Conservation (phyloP, 2,888 invertebrate genomes). For the Drosophila maculinotata region DNA sequence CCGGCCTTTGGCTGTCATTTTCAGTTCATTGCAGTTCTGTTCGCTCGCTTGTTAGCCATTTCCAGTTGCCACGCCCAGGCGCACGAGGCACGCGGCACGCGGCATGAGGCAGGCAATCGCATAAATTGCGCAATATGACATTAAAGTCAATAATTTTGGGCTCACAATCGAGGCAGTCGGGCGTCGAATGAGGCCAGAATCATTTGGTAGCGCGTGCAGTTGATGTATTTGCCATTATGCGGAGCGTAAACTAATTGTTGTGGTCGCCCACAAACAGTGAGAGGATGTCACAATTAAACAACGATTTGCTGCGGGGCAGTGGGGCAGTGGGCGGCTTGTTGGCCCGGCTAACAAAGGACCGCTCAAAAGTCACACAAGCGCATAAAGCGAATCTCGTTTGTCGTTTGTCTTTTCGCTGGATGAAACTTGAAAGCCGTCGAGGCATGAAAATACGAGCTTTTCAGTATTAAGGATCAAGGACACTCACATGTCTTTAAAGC, state of each 20-base stretch:
- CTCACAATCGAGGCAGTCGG: slow-evolving; percentile 8
- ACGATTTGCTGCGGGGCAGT: slow-evolving; percentile 33
- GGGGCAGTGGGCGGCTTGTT: neutral
- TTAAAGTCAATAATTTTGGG: slow-evolving; percentile 71
- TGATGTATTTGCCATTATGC: slow-evolving; percentile 69
- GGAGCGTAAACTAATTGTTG: slow-evolving; percentile 44
- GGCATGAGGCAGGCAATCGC: slow-evolving; percentile 2
- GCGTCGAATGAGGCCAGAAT: neutral
- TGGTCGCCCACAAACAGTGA: slow-evolving; percentile 14
- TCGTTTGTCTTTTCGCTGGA: slow-evolving; percentile 29
- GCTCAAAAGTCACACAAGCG: slow-evolving; percentile 42
- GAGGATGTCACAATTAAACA: slow-evolving; percentile 67
- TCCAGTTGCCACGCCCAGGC: slow-evolving; percentile 28
- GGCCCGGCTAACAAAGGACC: slow-evolving; percentile 8
- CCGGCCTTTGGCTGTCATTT: slow-evolving; percentile 11
- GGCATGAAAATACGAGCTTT: slow-evolving; percentile 28
- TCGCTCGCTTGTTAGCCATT: slow-evolving; percentile 24
- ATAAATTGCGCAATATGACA: slow-evolving; percentile 64
- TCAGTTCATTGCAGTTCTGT: slow-evolving; percentile 17
- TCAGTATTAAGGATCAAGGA: slow-evolving; percentile 26
- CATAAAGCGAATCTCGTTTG: slow-evolving; percentile 27
- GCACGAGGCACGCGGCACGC: neutral
- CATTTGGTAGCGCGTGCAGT: slow-evolving; percentile 39
- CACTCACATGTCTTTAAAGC: slow-evolving; percentile 8
- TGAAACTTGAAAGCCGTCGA: slow-evolving; percentile 2